Conservation (phyloP, 2,113 vertebrate genomes). For the Brachyhypopomus occidentalis region DNA sequence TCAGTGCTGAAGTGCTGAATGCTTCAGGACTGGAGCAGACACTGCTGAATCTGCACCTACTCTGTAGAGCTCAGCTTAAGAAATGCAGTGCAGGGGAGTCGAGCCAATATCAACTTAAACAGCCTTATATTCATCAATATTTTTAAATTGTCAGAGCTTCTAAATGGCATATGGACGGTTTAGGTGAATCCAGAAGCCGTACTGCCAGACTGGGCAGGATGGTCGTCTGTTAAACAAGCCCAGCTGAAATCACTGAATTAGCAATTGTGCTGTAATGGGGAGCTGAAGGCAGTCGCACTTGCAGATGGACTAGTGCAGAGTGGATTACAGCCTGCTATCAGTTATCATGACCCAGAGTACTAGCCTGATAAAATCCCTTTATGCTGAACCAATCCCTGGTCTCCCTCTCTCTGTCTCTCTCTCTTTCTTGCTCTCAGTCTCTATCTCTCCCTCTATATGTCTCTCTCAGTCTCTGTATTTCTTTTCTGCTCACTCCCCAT, state of each 20-base stretch:
- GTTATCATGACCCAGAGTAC: slow-evolving; percentile 62
- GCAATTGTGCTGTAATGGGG: slow-evolving; percentile 53
- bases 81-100: neutral
- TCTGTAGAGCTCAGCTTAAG: neutral
- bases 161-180: neutral
- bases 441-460: slow-evolving; percentile 18
- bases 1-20: no score
- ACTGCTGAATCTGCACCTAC: no score
- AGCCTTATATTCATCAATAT: neutral
- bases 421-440: slow-evolving; percentile 25
- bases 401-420: slow-evolving; percentile 10
- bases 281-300: slow-evolving; percentile 43
- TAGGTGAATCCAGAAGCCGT: neutral
- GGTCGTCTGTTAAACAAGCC: neutral
- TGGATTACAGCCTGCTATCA: slow-evolving; percentile 71
- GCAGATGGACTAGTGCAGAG: slow-evolving; percentile 57
- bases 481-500: slow-evolving; percentile 53
- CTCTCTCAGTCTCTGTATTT: slow-evolving; percentile 44
- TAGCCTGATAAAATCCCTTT: slow-evolving; percentile 60
- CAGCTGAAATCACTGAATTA: slow-evolving; percentile 43
- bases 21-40: no score
- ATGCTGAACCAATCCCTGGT: slow-evolving; percentile 66
- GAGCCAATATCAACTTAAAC: neutral
- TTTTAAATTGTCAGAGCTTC: neutral
- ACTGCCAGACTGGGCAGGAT: neutral